phyloP scores from a whole-genome alignment of 2,888 invertebrate genomes.

The Blastobasis lacticolella region DNA sequence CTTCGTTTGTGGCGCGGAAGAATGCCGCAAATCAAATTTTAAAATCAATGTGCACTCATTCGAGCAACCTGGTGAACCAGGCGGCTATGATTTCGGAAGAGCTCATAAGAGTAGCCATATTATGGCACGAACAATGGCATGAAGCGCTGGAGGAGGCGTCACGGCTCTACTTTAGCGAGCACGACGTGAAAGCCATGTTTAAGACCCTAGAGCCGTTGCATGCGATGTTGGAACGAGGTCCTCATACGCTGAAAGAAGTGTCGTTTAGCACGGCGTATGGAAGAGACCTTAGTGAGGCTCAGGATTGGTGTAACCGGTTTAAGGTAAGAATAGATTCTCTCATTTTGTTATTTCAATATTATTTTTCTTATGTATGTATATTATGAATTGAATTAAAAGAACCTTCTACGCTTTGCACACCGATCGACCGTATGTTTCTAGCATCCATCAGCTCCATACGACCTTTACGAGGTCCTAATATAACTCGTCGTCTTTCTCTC shows the following conservation, averaged over 20 bases:
- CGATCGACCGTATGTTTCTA: no score
- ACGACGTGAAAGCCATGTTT: conserved; percentile 97
- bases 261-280: conserved; percentile 98
- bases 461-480: neutral
- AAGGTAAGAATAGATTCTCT: conserved; percentile 53
- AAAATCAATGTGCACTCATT: conserved; percentile 96
- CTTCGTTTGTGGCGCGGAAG: conserved; percentile 87
- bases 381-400: neutral
- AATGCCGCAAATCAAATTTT: conserved; percentile 96
- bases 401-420: neutral
- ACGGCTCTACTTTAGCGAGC: conserved; percentile 94
- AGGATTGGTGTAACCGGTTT: conserved; percentile 95
- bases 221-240: conserved; percentile 93
- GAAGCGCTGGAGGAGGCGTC: conserved; percentile 97
- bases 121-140: conserved; percentile 99
- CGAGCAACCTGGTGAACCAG: conserved; percentile 92
- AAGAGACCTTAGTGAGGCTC: conserved; percentile 93
- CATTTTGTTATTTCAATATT: no score
- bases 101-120: conserved; percentile 95
- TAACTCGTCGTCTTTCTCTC: neutral
- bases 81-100: conserved; percentile 98
- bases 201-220: conserved; percentile 96
- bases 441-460: no score
- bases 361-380: no score
- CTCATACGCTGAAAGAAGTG: conserved; percentile 96